Conservation (phyloP, 2,113 vertebrate genomes). For the Macquaria australasica region DNA sequence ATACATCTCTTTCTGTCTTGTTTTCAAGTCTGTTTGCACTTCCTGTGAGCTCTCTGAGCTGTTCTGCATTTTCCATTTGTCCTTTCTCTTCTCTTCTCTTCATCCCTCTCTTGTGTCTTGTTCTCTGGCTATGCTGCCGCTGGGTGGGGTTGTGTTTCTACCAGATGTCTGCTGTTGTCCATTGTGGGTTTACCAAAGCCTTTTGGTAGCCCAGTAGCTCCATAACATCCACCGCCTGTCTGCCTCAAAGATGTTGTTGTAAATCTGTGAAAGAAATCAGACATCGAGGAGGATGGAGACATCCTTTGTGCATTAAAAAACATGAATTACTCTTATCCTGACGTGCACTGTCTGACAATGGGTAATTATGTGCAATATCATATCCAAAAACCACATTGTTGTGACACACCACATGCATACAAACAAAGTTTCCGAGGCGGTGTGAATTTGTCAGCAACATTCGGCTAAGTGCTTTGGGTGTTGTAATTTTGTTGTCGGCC, state of each 20-base stretch:
- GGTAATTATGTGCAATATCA: conserved; percentile 48
- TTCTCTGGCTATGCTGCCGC: conserved; percentile 73
- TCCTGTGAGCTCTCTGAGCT: conserved; percentile 52
- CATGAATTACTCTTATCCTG: conserved; percentile 17
- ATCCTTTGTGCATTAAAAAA: conserved; percentile 5
- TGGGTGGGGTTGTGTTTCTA: conserved; percentile 75
- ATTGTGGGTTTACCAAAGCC: conserved; percentile 73
- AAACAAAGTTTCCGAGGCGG: conserved; percentile 39
- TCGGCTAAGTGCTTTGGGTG: conserved; percentile 49
- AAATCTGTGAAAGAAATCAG: conserved; percentile 49
- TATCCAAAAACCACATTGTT: conserved; percentile 27
- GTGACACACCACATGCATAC: conserved; percentile 35
- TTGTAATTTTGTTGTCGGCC: conserved; percentile 57
- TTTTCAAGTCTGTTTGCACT: conserved; percentile 57
- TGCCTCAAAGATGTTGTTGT: conserved; percentile 51
- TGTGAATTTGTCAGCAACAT: conserved; percentile 58
- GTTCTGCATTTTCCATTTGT: conserved; percentile 41
- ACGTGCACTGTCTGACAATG: conserved; percentile 31
- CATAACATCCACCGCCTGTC: conserved; percentile 59
- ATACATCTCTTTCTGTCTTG: conserved; percentile 38
- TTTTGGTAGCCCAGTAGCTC: conserved; percentile 78
- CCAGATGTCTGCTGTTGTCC: conserved; percentile 80
- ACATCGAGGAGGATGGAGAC: conserved; percentile 16
- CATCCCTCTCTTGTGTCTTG: conserved; percentile 49
- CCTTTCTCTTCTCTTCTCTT: conserved; percentile 30